phyloP scores from a whole-genome alignment of 1,140 invertebrate species.

The Popillia japonica region DNA sequence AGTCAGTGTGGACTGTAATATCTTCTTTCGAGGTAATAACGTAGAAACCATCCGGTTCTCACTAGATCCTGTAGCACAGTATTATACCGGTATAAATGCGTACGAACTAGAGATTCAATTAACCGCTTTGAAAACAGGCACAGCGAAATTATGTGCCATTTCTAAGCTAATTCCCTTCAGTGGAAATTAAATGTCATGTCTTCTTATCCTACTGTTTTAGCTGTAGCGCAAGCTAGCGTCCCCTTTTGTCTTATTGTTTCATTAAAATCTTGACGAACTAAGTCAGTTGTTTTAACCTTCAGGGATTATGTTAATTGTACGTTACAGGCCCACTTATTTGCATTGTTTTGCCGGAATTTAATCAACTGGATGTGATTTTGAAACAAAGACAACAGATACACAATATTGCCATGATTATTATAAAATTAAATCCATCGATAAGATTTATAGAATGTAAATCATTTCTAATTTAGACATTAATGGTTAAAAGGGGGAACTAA shows the following conservation, averaged over 20 bases:
- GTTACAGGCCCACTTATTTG: slow-evolving; percentile 1
- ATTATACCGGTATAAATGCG: neutral
- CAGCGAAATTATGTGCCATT: slow-evolving; percentile 30
- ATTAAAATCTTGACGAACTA: slow-evolving; percentile 33
- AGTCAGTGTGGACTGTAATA: no score
- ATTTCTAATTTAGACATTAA: slow-evolving; percentile 12
- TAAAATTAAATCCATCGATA: neutral
- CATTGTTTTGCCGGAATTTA: slow-evolving; percentile 12
- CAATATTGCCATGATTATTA: neutral
- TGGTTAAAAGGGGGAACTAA: neutral
- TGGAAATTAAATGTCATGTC: slow-evolving; percentile 35
- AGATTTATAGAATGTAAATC: neutral
- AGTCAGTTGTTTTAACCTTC: slow-evolving; percentile 32
- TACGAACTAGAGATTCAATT: slow-evolving; percentile 12
- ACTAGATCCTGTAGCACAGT: no score
- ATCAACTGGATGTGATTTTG: neutral
- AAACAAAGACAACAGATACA: neutral
- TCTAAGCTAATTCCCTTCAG: slow-evolving; percentile 33
- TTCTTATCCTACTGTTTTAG: slow-evolving; percentile 25
- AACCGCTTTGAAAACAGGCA: slow-evolving; percentile 19
- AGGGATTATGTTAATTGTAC: slow-evolving; percentile 30
- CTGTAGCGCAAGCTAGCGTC: neutral
- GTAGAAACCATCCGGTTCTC: no score
- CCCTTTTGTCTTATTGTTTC: slow-evolving; percentile 35
- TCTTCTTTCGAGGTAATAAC: no score